Conservation (phyloP, 2,888 invertebrate species). For the Calliopum simillimum region DNA sequence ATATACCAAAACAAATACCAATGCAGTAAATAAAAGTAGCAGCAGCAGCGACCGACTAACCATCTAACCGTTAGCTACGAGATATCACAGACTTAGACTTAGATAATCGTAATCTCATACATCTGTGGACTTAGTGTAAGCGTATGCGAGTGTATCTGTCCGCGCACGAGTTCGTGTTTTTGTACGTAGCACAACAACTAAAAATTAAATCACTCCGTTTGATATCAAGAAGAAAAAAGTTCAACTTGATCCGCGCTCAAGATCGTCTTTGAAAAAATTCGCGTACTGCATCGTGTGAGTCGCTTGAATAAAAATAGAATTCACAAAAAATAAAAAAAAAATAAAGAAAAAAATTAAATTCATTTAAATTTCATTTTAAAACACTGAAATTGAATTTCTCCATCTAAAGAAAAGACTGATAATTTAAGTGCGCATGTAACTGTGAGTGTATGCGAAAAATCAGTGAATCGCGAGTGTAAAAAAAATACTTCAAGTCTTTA, state of each 20-base stretch:
- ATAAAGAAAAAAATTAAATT: background rate
- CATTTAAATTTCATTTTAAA: conserved; percentile 4
- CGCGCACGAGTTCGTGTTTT: conserved; percentile 24
- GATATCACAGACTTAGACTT: background rate
- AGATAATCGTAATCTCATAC: background rate
- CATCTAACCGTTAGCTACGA: conserved; percentile 7
- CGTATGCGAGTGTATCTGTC: conserved; percentile 12
- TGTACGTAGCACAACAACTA: conserved; percentile 41
- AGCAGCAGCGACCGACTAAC: background rate
- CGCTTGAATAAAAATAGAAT: background rate
- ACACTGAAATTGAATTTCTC: conserved; percentile 12
- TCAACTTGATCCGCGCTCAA: conserved; percentile 30
- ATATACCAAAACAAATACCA: background rate
- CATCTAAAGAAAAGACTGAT: background rate
- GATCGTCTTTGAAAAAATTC: conserved; percentile 18
- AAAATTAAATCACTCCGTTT: conserved; percentile 37
- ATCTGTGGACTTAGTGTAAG: background rate
- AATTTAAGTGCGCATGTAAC: background rate
- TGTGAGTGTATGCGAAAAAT: conserved; percentile 2
- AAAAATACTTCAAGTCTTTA: background rate
- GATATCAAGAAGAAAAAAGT: conserved; percentile 14
- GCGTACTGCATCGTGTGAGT: too few relatives aligned
- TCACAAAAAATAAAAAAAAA: background rate
- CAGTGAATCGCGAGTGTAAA: background rate
- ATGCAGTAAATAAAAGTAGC: too few relatives aligned